Conservation (phyloP, 2,888 invertebrate species). For the Hydraecia micacea region DNA sequence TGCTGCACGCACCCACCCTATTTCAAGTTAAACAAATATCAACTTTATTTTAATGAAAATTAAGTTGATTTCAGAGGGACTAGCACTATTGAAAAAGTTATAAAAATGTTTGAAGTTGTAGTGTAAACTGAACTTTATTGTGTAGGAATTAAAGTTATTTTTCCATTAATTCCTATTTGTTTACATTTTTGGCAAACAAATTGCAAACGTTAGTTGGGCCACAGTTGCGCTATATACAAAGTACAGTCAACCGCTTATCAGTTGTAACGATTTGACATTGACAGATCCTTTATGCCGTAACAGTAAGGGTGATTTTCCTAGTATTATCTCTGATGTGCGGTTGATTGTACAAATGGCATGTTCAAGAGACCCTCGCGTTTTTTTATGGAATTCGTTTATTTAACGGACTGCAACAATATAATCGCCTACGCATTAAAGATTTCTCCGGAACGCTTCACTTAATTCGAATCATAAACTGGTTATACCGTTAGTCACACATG, state of each 20-base stretch:
- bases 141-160: no score
- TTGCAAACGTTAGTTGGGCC: background rate
- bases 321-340: background rate
- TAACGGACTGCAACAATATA: background rate
- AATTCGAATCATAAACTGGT: constrained; percentile 32
- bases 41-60: no score
- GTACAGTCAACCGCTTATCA: no score
- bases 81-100: no score
- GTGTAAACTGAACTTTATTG: no score
- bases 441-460: constrained; percentile 15
- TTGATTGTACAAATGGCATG: background rate
- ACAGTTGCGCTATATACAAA: no score
- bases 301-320: background rate
- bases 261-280: background rate
- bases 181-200: no score
- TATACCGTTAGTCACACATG: constrained; percentile 5
- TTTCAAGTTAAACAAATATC: no score
- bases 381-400: background rate
- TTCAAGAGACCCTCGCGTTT: background rate
- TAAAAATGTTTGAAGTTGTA: no score
- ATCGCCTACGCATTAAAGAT: background rate
- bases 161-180: no score
- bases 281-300: background rate
- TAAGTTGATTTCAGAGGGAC: no score
- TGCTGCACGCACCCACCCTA: no score